Base-by-base conservation (phyloP, 2,113 vertebrate species). In the Anthoscopus minutus region DNA sequence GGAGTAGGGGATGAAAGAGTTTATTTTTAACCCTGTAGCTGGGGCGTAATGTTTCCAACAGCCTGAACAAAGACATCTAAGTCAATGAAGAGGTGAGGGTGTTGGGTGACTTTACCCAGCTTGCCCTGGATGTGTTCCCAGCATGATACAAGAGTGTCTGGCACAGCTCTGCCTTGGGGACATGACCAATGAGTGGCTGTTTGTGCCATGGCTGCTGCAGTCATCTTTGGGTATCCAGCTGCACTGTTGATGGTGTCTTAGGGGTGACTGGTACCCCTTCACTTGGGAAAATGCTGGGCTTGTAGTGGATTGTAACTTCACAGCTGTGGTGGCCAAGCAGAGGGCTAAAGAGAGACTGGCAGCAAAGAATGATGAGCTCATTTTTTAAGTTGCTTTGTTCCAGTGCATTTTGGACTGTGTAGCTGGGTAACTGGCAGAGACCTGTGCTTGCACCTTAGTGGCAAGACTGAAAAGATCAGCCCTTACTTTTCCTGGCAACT, bases 21-120 rank as follows among this genome's bases (percentile, higher is more conserved):
- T 79, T 93, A 87, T 96, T 96, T 96, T 95, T 88, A 94, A 64
- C 78, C 11, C 11, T 45, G 50, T 73, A 78, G 42, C 64, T 76
- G 31, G 35, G 56, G n/a, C 37, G 40, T 54, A 37, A 35, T 45
- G 20, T 71, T 96, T 81, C 61, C 77, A 93, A 67, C 45, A 88
- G 67, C 45, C 73, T 76, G 48, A 85, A 61, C 57, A 94, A 85
- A 85, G n/a, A 17, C 73, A 79, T 53, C 48, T 47, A 28, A 60
- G 27, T 91, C 58, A 64, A 57, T 45, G 65, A 71, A 67, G 73
- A 85, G 69, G 42, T 87, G 69, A 74, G 23, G 14, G 74, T 85
- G 87, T 72, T 56, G 61, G 13, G 4, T 91, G 70, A 93, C 48
- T 64, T 76, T 69, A n/a, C 21, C 27, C 96, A 93, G 81, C 53